Conservation (phyloP, 2,888 invertebrate species). For the Lasioglossum calceatum region DNA sequence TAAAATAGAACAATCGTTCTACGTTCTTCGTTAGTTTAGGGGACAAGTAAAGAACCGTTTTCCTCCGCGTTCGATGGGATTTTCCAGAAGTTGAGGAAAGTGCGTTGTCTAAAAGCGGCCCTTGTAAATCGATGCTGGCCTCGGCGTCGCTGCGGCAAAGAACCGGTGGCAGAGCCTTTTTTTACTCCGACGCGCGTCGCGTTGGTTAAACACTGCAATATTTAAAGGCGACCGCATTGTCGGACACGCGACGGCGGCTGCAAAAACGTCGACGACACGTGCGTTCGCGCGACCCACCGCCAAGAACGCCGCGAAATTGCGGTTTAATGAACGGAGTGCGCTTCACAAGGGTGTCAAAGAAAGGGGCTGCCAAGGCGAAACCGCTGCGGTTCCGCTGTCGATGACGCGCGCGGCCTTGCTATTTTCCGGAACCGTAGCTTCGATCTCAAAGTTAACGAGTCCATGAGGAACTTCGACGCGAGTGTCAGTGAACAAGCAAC, state of each 20-base stretch:
- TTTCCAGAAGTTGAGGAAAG: background rate
- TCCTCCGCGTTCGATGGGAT: background rate
- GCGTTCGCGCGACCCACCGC: slow-evolving; percentile 9
- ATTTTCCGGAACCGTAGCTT: background rate
- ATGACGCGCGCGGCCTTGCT: slow-evolving; percentile 19
- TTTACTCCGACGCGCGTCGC: background rate
- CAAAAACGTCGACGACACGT: slow-evolving; percentile 45
- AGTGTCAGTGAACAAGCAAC: background rate
- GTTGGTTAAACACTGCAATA: slow-evolving; percentile 54
- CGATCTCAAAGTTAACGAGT: background rate
- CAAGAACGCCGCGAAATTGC: slow-evolving; percentile 44
- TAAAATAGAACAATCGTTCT: background rate
- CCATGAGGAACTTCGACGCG: background rate
- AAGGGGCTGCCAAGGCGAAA: slow-evolving; percentile 20
- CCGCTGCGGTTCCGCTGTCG: background rate
- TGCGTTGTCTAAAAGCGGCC: background rate
- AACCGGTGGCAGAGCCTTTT: background rate
- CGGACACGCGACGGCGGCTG: slow-evolving; percentile 50
- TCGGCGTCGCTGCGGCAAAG: background rate
- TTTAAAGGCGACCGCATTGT: slow-evolving; percentile 54
- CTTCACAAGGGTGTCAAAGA: slow-evolving; percentile 13
- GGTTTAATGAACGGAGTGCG: slow-evolving; percentile 45
- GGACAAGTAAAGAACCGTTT: background rate
- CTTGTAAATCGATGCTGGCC: slow-evolving; percentile 9
- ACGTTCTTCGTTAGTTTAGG: background rate